These are phyloP conservation scores for Alligator sinensis DNA, from an alignment of 2,113 vertebrate genomes.

Conservation along the genomic window DNA sequence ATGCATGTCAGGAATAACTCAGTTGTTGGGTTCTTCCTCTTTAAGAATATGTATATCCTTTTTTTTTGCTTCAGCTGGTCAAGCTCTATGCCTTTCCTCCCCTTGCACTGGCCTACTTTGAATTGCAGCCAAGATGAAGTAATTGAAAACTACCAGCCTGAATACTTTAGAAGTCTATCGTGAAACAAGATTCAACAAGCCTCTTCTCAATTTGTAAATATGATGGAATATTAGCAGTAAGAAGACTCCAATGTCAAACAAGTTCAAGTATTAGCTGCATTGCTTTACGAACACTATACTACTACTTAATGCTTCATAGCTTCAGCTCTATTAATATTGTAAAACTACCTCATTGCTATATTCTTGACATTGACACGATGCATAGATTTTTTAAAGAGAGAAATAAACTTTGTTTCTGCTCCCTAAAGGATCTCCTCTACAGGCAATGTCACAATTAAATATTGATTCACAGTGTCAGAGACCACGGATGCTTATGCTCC, in stretches of 20 bases:
- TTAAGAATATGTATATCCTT: slow-evolving; percentile 13
- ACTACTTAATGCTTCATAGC: not conserved
- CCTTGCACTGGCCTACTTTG: slow-evolving; percentile 31
- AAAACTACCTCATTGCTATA: slow-evolving; percentile 1
- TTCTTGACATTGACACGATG: not conserved
- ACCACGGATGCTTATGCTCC: not conserved
- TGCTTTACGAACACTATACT: slow-evolving; percentile 33
- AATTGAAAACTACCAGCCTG: slow-evolving; percentile 65
- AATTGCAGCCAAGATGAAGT: slow-evolving; percentile 64
- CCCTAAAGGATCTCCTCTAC: not conserved
- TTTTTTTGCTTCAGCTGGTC: slow-evolving; percentile 50
- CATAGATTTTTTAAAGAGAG: not conserved
- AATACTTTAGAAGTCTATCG: slow-evolving; percentile 60
- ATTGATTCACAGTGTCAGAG: not conserved
- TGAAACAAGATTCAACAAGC: slow-evolving; percentile 74
- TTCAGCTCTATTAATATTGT: slow-evolving; percentile 43
- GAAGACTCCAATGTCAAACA: slow-evolving; percentile 69
- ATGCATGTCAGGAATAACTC: slow-evolving; percentile 39
- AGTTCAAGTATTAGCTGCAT: slow-evolving; percentile 53
- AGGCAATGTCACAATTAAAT: not conserved
- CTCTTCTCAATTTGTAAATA: slow-evolving; percentile 73
- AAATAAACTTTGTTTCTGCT: not conserved
- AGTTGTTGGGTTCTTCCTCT: slow-evolving; percentile 17
- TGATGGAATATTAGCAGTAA: slow-evolving; percentile 63
- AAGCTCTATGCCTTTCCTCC: slow-evolving; percentile 36